Conservation (phyloP, 2,888 invertebrate genomes). For the Norana najaformis region DNA sequence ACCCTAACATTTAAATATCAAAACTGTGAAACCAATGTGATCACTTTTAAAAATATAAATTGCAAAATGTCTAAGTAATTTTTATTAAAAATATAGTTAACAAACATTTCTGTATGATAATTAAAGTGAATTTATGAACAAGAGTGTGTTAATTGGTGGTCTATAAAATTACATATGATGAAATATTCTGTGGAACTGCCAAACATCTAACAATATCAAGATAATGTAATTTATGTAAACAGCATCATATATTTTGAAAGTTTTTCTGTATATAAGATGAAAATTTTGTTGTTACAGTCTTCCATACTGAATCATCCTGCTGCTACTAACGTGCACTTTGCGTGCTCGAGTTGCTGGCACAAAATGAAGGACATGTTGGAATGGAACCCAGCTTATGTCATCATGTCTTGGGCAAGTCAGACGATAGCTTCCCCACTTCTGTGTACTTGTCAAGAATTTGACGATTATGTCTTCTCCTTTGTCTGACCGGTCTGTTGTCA, state of each 20-base stretch:
- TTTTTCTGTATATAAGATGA: background rate
- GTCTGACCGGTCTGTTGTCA: conserved; percentile 15
- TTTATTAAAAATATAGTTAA: no score
- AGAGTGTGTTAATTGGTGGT: no score
- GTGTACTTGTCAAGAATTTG: background rate
- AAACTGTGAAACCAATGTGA: no score
- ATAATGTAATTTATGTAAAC: no score
- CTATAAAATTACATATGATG: no score
- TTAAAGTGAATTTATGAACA: no score
- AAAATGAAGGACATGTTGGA: background rate
- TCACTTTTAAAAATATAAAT: no score
- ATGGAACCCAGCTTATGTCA: conserved; percentile 31
- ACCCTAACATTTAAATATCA: no score
- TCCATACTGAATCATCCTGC: background rate
- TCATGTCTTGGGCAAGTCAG: conserved; percentile 24
- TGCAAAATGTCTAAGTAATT: no score
- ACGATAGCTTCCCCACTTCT: background rate
- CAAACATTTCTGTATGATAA: no score
- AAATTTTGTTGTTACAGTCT: background rate
- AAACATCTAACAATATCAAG: no score
- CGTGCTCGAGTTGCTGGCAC: background rate
- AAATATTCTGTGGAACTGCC: no score
- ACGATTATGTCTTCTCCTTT: background rate
- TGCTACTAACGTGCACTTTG: background rate
- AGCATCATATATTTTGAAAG: background rate